A percentile compares a stretch with the other conserved stretches of the same genome.
Conservation (phyloP, 2,797 vertebrate genomes). For the Hippocampus kuda region DNA sequence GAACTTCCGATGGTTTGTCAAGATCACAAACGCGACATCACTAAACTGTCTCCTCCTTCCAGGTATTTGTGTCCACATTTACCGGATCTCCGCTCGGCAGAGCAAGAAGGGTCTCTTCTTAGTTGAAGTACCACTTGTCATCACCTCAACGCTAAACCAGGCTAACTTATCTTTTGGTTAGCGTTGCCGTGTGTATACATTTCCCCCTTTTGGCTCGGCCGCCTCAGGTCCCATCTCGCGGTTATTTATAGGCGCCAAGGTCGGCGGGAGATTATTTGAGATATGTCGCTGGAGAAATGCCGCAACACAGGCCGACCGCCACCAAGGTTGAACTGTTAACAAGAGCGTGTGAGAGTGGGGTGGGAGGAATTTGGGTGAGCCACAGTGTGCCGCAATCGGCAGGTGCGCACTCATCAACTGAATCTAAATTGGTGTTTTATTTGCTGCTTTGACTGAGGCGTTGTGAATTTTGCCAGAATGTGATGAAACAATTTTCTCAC, state of each 20-base stretch:
- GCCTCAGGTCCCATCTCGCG: not conserved
- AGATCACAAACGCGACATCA: conserved; percentile 4
- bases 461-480: too few relatives aligned
- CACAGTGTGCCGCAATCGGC: not conserved
- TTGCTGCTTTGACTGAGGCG: too few relatives aligned
- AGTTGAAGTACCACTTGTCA: conserved; percentile 53
- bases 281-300: conserved; percentile 15
- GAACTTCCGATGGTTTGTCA: not conserved
- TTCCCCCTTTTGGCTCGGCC: not conserved
- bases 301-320: not conserved
- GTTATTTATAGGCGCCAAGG: conserved; percentile 7
- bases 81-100: conserved; percentile 28
- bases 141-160: conserved; percentile 31
- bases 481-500: too few relatives aligned
- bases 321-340: conserved; percentile 2
- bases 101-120: conserved; percentile 24
- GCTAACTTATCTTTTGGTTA: conserved; percentile 54
- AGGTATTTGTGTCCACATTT: conserved; percentile 42
- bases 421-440: too few relatives aligned
- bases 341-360: not conserved
- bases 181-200: conserved; percentile 4
- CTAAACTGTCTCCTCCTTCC: not conserved
- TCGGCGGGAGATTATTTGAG: conserved; percentile 6
- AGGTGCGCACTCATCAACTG: not conserved
- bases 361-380: too few relatives aligned